Evolutionary conservation across 2,888 invertebrate genomes (phyloP).

Genomic region (Thecophora atra): DNA sequence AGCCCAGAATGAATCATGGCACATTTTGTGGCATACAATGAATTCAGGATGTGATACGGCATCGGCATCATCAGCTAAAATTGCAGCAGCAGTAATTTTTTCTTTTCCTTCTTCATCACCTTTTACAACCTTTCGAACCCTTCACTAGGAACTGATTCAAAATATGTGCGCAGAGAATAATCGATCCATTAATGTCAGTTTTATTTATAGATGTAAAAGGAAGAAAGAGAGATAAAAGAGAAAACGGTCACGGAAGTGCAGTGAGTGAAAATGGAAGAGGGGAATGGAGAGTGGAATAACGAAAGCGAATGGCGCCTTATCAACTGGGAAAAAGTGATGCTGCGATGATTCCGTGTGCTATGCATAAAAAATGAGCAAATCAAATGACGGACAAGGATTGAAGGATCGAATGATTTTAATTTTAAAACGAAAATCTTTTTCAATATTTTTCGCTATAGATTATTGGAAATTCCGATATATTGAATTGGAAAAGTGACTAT

Average conservation of each 20-base stretch:
- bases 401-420: neutral
- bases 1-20: slow-evolving; percentile 26
- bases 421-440: too few relatives aligned
- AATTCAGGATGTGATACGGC: slow-evolving; percentile 22
- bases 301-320: too few relatives aligned
- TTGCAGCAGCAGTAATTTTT: slow-evolving; percentile 19
- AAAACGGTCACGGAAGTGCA: neutral
- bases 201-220: slow-evolving; percentile 24
- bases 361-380: slow-evolving; percentile 3
- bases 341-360: too few relatives aligned
- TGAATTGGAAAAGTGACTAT: too few relatives aligned
- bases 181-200: slow-evolving; percentile 33
- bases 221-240: neutral
- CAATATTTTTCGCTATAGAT: too few relatives aligned
- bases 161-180: slow-evolving; percentile 26
- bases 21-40: slow-evolving; percentile 19
- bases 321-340: too few relatives aligned
- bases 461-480: too few relatives aligned
- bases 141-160: slow-evolving; percentile 1
- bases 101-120: neutral
- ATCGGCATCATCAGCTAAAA: slow-evolving; percentile 33
- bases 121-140: neutral
- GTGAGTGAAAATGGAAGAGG: neutral
- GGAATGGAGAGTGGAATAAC: neutral
- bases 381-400: slow-evolving; percentile 22